These are phyloP conservation scores for Cyclargus thomasi DNA, from an alignment of 1,140 invertebrate species.

Conservation along the genomic window DNA sequence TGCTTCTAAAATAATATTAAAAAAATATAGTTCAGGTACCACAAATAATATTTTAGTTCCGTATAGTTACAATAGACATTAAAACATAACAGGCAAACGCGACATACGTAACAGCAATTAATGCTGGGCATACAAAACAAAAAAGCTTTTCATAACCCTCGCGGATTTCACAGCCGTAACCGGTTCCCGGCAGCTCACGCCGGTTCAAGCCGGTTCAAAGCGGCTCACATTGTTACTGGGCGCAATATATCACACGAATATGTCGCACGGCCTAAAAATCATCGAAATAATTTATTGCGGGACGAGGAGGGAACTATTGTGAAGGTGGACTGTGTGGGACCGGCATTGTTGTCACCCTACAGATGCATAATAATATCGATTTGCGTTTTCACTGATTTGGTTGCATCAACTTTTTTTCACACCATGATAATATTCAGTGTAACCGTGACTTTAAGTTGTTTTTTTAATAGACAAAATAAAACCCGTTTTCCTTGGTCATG, in stretches of 20 bases:
- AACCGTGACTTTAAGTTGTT: no score
- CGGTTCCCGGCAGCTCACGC: constrained; percentile 27
- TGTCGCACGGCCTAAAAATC: constrained; percentile 62
- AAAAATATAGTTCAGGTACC: neutral
- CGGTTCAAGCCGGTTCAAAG: neutral
- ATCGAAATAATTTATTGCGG: constrained; percentile 50
- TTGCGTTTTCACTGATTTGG: constrained; percentile 16
- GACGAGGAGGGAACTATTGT: constrained; percentile 35
- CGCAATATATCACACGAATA: constrained; percentile 60
- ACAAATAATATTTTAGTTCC: neutral
- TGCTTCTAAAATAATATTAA: no score
- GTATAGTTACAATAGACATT: neutral
- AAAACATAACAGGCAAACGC: constrained; percentile 24
- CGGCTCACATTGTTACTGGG: constrained; percentile 44
- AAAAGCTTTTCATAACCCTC: constrained; percentile 43
- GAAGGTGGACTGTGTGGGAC: constrained; percentile 41
- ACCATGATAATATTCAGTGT: neutral
- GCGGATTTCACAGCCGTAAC: constrained; percentile 54
- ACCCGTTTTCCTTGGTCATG: no score
- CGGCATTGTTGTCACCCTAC: constrained; percentile 44
- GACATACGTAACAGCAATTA: constrained; percentile 42
- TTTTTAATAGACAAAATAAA: no score
- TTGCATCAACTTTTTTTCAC: neutral
- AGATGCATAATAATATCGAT: constrained; percentile 23
- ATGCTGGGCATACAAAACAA: constrained; percentile 43